phyloP scores from a whole-genome alignment of 1,140 invertebrate genomes.

The Leguminivora glycinivorella region DNA sequence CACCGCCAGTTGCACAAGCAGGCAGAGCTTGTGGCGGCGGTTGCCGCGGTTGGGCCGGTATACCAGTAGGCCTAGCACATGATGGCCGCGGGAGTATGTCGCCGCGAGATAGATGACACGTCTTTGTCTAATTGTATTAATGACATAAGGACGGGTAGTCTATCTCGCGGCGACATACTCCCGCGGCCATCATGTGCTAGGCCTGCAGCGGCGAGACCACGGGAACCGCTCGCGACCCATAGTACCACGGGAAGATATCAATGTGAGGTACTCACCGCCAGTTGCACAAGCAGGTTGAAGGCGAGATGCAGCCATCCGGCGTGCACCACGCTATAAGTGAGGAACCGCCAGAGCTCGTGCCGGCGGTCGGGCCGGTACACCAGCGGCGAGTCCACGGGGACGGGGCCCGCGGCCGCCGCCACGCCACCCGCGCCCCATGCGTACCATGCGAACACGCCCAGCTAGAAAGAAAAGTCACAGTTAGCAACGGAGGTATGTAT shows the following conservation, averaged over 20 bases:
- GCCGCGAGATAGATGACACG: too few species aligned
- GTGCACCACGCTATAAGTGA: constrained; percentile 97
- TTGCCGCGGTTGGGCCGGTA: too few species aligned
- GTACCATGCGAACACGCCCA: constrained; percentile 96
- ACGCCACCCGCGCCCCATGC: constrained; percentile 89
- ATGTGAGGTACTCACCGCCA: constrained; percentile 52
- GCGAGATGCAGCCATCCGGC: constrained; percentile 97
- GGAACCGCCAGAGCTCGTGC: constrained; percentile 94
- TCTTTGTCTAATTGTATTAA: too few species aligned
- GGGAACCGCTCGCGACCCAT: too few species aligned
- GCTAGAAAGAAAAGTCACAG: constrained; percentile 84
- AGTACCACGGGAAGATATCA: too few species aligned
- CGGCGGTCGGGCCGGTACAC: constrained; percentile 96
- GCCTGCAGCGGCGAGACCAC: too few species aligned
- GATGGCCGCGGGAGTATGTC: too few species aligned
- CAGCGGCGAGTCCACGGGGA: constrained; percentile 95
- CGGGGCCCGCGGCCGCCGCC: constrained; percentile 91
- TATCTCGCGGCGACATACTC: too few species aligned
- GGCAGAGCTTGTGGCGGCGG: too few species aligned
- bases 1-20: constrained; percentile 86
- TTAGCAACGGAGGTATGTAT: neutral
- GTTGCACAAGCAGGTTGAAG: constrained; percentile 96
- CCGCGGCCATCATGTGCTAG: too few species aligned
- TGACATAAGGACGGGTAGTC: too few species aligned
- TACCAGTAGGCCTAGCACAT: too few species aligned